Evolutionary conservation across 2,113 vertebrate genomes (phyloP).

Genomic region (Noctilio leporinus): DNA sequence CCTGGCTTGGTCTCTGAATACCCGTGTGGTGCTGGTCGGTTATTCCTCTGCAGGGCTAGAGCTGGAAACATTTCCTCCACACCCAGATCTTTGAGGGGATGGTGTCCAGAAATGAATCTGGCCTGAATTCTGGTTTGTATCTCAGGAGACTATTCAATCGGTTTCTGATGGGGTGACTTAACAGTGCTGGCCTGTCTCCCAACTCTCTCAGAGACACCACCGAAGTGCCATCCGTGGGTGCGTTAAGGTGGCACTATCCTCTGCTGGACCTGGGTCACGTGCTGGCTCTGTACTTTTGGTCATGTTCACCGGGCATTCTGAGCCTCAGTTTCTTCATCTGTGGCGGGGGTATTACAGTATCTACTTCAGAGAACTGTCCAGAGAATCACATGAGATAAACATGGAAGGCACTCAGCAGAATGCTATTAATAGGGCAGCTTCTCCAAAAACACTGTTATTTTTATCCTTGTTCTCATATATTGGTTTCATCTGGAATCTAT

Average conservation of each 20-base stretch:
- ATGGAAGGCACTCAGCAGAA: not conserved
- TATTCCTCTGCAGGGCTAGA: not conserved
- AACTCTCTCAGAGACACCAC: not conserved
- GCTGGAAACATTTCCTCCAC: not conserved
- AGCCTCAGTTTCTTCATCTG: not conserved
- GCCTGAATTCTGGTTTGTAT: not conserved
- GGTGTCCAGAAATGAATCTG: not conserved
- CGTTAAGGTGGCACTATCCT: no score
- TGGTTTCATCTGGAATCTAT: not conserved
- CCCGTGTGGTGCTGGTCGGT: not conserved
- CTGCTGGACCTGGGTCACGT: not conserved
- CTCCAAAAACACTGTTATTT: not conserved
- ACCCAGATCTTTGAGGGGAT: not conserved
- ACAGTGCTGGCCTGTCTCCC: not conserved
- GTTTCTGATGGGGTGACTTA: not conserved
- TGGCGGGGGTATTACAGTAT: not conserved
- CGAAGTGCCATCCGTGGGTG: not conserved
- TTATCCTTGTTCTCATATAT: not conserved
- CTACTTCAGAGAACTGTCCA: not conserved
- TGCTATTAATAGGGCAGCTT: not conserved
- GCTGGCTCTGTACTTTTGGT: not conserved
- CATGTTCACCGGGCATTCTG: not conserved
- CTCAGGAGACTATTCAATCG: not conserved
- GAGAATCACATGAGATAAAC: not conserved
- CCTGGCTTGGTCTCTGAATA: not conserved